Evolutionary conservation across 2,888 invertebrate genomes (phyloP).

Genomic region (Patella pellucida): DNA sequence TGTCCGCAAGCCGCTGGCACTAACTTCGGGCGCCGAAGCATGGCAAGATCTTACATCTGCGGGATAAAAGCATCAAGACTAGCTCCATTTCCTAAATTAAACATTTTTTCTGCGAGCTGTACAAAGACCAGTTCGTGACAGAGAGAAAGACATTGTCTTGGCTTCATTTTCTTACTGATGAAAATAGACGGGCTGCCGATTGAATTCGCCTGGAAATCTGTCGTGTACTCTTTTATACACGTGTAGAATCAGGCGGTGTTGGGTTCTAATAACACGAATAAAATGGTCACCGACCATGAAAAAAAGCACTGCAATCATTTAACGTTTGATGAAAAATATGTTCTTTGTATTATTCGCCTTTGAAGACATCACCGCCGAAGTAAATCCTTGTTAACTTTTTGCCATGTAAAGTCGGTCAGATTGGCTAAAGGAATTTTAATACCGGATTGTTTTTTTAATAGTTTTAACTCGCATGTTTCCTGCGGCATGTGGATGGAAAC

Average conservation of each 20-base stretch:
- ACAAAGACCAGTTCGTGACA: conserved; percentile 7
- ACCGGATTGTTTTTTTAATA: no score
- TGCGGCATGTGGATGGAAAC: no score
- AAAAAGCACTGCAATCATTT: not conserved
- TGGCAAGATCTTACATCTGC: not conserved
- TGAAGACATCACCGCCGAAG: no score
- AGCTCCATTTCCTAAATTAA: conserved; percentile 10
- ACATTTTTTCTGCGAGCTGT: conserved; percentile 8
- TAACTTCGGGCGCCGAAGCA: not conserved
- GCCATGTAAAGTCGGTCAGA: no score
- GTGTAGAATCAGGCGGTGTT: not conserved
- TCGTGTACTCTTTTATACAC: not conserved
- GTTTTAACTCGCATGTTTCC: no score
- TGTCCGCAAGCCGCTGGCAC: no score
- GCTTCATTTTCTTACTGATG: not conserved
- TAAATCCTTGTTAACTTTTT: no score
- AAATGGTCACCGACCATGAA: not conserved
- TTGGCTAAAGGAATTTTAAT: no score
- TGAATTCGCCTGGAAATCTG: not conserved
- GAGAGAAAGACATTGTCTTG: conserved; percentile 6
- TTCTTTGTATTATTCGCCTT: no score
- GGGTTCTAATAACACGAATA: not conserved
- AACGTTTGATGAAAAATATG: not conserved
- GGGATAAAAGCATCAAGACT: not conserved
- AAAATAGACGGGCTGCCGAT: not conserved